Percentiles rank a stretch among this genome's conserved stretches.
Conservation (phyloP, 2,113 vertebrate species). For the Eleginops maclovinus region DNA sequence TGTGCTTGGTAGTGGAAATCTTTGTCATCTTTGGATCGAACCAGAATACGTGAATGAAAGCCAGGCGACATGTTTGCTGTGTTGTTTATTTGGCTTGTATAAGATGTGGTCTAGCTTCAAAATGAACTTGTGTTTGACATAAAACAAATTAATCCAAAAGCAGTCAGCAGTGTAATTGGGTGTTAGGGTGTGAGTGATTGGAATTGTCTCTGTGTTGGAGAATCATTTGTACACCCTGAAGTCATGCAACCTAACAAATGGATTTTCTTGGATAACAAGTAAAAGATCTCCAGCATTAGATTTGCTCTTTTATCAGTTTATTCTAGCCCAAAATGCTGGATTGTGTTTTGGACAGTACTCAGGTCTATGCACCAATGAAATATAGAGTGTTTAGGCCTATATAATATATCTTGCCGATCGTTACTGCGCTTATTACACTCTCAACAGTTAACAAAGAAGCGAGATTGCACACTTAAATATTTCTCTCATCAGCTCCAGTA, state of each 20-base stretch:
- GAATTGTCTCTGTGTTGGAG: constrained; percentile 27
- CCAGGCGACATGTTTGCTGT: neutral
- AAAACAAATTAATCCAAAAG: constrained; percentile 21
- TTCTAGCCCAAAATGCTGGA: too few species aligned
- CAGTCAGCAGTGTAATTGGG: constrained; percentile 48
- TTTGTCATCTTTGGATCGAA: constrained; percentile 7
- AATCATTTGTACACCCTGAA: constrained; percentile 6
- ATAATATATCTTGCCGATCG: too few species aligned
- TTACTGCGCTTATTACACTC: too few species aligned
- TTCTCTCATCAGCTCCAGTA: too few species aligned
- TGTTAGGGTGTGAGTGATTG: constrained; percentile 32
- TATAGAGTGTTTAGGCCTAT: too few species aligned
- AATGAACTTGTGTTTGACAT: constrained; percentile 18
- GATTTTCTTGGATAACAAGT: neutral
- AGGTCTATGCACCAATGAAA: too few species aligned
- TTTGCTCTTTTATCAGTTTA: too few species aligned
- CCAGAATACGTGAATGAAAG: neutral
- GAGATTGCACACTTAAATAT: too few species aligned
- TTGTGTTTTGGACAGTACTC: too few species aligned
- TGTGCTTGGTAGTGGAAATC: constrained; percentile 6
- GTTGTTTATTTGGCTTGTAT: constrained; percentile 3
- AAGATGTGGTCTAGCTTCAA: constrained; percentile 1
- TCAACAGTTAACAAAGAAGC: too few species aligned
- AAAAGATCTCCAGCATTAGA: neutral
- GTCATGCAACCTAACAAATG: constrained; percentile 6